phyloP scores from a whole-genome alignment of 2,113 vertebrate species.

The Menidia beryllina region DNA sequence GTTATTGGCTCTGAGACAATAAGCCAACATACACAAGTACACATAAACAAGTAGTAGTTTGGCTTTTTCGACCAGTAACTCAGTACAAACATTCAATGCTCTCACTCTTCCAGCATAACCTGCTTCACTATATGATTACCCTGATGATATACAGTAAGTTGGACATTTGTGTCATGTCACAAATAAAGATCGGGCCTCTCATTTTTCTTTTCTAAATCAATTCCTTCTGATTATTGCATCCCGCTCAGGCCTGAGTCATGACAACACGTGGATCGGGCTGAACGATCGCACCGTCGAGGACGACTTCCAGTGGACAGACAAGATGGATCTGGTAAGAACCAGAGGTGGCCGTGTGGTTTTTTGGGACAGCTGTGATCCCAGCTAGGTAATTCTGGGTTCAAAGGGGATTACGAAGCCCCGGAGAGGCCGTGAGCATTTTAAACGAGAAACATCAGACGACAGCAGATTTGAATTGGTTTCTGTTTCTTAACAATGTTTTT shows the following conservation, averaged over 20 bases:
- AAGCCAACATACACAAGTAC: background rate
- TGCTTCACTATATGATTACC: too few species aligned
- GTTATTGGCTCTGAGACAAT: slow-evolving; percentile 7
- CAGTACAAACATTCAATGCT: too few species aligned
- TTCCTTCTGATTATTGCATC: background rate
- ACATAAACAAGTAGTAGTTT: too few species aligned
- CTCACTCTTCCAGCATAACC: too few species aligned
- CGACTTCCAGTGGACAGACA: slow-evolving; percentile 98
- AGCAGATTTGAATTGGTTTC: background rate
- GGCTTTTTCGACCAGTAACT: too few species aligned
- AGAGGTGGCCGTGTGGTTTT: slow-evolving; percentile 1
- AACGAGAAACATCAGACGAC: too few species aligned
- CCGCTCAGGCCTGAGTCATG: slow-evolving; percentile 88
- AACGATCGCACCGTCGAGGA: slow-evolving; percentile 97
- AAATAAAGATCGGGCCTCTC: background rate
- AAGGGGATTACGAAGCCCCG: too few species aligned
- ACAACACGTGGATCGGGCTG: slow-evolving; percentile 96
- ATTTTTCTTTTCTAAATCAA: fast-evolving
- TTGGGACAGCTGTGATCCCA: too few species aligned
- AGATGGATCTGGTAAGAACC: slow-evolving; percentile 88
- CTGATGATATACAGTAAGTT: background rate
- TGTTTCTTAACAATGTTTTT: background rate
- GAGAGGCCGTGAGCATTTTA: too few species aligned
- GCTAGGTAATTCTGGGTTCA: too few species aligned
- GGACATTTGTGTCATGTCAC: background rate